Evolutionary conservation across 2,888 invertebrate genomes (phyloP).

Genomic region (Catocala sponsa): DNA sequence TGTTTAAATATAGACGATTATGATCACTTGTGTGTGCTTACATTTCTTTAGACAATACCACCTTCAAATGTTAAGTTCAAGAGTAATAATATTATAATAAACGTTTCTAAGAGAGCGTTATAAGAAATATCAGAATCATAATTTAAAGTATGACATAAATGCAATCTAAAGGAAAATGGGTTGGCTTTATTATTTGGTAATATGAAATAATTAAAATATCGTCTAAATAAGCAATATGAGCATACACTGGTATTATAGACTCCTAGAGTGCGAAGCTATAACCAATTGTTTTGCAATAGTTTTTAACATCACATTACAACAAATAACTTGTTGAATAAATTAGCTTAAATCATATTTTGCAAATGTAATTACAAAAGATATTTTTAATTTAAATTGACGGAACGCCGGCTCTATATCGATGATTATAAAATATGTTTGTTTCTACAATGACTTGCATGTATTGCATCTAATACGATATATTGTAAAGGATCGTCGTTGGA

Average conservation of each 20-base stretch:
- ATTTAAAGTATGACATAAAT: too few species aligned
- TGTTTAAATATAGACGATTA: slow-evolving; percentile 70
- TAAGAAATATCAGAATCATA: too few species aligned
- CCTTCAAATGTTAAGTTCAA: too few species aligned
- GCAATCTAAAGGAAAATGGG: too few species aligned
- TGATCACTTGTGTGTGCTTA: slow-evolving; percentile 63
- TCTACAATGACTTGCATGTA: slow-evolving; percentile 75
- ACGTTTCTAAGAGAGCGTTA: too few species aligned
- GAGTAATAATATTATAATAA: too few species aligned
- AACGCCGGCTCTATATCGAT: slow-evolving; percentile 53
- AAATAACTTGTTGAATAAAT: slow-evolving; percentile 73
- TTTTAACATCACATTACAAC: slow-evolving; percentile 77
- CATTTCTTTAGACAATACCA: slow-evolving; percentile 17
- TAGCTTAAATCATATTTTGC: slow-evolving; percentile 84
- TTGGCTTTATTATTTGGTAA: too few species aligned
- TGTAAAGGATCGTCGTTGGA: slow-evolving; percentile 87
- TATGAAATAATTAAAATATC: slow-evolving; percentile 9
- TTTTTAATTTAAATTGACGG: slow-evolving; percentile 70
- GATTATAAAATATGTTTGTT: slow-evolving; percentile 65
- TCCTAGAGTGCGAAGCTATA: slow-evolving; percentile 84
- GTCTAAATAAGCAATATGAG: slow-evolving; percentile 49
- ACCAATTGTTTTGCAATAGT: slow-evolving; percentile 85
- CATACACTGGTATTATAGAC: slow-evolving; percentile 69
- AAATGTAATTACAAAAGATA: slow-evolving; percentile 70
- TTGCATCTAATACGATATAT: slow-evolving; percentile 63